Base-by-base conservation (phyloP, 2,113 vertebrate genomes). In the Scomber scombrus region DNA sequence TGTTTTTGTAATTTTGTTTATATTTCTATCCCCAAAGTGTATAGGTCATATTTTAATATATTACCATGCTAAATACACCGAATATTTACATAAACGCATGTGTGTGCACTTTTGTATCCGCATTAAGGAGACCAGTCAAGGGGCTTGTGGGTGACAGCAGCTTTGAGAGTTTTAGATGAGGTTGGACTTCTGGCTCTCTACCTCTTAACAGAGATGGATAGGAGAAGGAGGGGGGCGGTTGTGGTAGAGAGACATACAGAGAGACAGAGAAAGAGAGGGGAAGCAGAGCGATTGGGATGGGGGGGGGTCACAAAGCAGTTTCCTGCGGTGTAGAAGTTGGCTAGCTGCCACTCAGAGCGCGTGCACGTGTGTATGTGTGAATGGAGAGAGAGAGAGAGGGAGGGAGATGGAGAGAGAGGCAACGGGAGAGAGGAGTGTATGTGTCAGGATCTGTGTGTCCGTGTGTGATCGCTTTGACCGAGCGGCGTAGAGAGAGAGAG, bases 271-370 rank as follows among this genome's bases (percentile, higher is more conserved):
- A 70, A 55, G 84, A 54, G 67, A 21, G 65, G 72, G 75, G 79
- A 77, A 63, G 60, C 46, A 26, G 80, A 31, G 73, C 46, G 15
- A 3, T 1, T 16, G 23, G 34, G 74, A n/a, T n/a, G 49, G 19
- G 50, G 71, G 86, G 81, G 74, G 56, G 73, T 77, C 43, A 15
- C 56, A 70, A 72, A 84, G 91, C 84, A 79, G 88, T 83, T 92
- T 94, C 90, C 92, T 93, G 89, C 79, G 7, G 90, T 82, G 88
- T 75, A 68, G 82, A 89, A 83, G 81, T 86, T 93, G 89, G 90
- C 91, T 52, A 0, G 34, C 75, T 72, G 91, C 92, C 92, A 82
- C 88, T 92, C 49, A 5, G 58, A 78, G 88, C 47, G 69, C 76
- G 82, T 85, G 81, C 61, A 11, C 70, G 67, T 10, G 57, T n/a